Conservation (phyloP, 2,797 vertebrate genomes). For the Acipenser ruthenus region DNA sequence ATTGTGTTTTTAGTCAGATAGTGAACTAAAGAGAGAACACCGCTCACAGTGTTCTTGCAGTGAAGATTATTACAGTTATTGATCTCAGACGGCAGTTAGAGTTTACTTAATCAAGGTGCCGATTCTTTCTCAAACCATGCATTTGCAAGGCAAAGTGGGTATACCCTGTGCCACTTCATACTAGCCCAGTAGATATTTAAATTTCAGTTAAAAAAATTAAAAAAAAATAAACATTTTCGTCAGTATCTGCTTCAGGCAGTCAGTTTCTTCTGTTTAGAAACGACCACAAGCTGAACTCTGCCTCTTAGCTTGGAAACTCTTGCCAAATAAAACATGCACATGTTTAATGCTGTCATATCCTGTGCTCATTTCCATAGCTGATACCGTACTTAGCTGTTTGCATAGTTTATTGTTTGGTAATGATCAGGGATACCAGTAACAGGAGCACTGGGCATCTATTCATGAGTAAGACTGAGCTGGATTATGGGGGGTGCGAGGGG, state of each 20-base stretch:
- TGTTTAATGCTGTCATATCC: slow-evolving; percentile 57
- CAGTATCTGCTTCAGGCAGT: background rate
- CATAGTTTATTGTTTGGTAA: slow-evolving; percentile 57
- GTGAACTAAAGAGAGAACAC: too few species aligned
- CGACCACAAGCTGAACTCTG: background rate
- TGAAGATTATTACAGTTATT: too few species aligned
- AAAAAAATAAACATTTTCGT: background rate
- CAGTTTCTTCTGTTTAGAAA: background rate
- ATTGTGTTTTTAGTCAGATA: too few species aligned
- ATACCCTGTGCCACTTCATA: too few species aligned
- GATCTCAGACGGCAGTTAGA: too few species aligned
- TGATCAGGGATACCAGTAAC: slow-evolving; percentile 32
- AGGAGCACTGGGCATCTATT: background rate
- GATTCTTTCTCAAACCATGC: too few species aligned
- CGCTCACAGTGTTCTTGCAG: too few species aligned
- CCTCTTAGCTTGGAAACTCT: background rate
- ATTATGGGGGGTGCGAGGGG: background rate
- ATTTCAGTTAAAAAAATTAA: background rate
- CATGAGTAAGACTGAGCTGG: background rate
- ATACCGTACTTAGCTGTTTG: slow-evolving; percentile 70
- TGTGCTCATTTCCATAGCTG: slow-evolving; percentile 51
- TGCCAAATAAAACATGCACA: slow-evolving; percentile 20
- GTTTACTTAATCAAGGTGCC: too few species aligned
- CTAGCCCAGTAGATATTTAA: too few species aligned
- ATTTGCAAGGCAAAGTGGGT: too few species aligned